These are phyloP conservation scores for Caenorhabditis panamensis DNA, from an alignment of 2,888 invertebrate genomes.

Conservation along the genomic window DNA sequence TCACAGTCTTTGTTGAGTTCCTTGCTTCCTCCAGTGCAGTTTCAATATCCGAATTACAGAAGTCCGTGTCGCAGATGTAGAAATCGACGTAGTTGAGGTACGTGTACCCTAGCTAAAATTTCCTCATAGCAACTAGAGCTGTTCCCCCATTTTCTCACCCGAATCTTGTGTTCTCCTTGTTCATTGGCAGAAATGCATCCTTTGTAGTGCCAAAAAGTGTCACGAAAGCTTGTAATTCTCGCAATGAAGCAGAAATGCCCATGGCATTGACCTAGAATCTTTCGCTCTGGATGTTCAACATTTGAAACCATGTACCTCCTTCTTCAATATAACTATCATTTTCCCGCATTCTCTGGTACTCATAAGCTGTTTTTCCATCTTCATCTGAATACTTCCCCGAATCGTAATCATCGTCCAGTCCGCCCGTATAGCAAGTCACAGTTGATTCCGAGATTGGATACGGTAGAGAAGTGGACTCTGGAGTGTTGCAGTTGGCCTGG, in stretches of 20 bases:
- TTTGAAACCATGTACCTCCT: slow-evolving; percentile 7
- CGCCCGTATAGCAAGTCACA: slow-evolving; percentile 11
- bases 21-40: slow-evolving; percentile 15
- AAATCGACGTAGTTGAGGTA: slow-evolving; percentile 26
- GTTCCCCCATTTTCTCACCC: not conserved
- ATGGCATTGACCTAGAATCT: slow-evolving; percentile 17
- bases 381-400: not conserved
- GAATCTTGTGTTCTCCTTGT: slow-evolving; percentile 23
- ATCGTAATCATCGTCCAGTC: slow-evolving; percentile 6
- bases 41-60: slow-evolving; percentile 31
- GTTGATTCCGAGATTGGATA: slow-evolving; percentile 23
- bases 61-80: slow-evolving; percentile 36
- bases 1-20: not conserved
- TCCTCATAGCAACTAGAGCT: not conserved
- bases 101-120: slow-evolving; percentile 27
- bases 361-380: not conserved
- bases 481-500: slow-evolving; percentile 34
- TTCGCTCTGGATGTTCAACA: not conserved
- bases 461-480: slow-evolving; percentile 17
- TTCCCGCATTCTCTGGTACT: not conserved
- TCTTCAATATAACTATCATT: slow-evolving; percentile 37
- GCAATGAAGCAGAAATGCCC: slow-evolving; percentile 41
- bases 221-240: not conserved
- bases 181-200: slow-evolving; percentile 46
- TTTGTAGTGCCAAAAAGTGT: slow-evolving; percentile 7